Evolutionary conservation across 1,140 invertebrate genomes (phyloP).

Genomic region (Calephelis virginiensis): DNA sequence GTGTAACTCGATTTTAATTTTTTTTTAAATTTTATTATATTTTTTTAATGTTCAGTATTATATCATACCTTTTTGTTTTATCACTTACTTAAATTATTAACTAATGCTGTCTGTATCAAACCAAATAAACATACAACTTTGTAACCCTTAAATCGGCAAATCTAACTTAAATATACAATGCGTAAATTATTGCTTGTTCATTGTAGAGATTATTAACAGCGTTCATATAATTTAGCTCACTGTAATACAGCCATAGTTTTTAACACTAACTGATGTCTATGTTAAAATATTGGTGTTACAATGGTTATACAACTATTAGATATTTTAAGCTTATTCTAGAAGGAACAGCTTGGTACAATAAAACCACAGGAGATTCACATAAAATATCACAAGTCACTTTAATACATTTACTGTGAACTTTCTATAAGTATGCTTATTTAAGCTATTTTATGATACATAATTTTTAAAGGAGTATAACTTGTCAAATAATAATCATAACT

Average conservation of each 20-base stretch:
- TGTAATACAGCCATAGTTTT: conserved; percentile 8
- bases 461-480: neutral
- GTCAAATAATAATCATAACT: neutral
- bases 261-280: conserved; percentile 12
- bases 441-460: neutral
- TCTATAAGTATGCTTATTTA: neutral
- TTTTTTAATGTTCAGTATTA: no score
- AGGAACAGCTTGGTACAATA: conserved; percentile 23
- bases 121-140: no score
- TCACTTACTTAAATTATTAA: no score
- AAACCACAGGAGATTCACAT: neutral
- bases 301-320: conserved; percentile 12
- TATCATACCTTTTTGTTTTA: no score
- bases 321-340: conserved; percentile 21
- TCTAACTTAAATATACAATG: conserved; percentile 7
- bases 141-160: neutral
- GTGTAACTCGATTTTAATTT: no score
- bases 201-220: conserved; percentile 12
- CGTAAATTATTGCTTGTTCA: conserved; percentile 16
- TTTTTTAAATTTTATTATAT: no score
- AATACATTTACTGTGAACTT: neutral
- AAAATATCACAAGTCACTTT: neutral
- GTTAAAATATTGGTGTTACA: conserved; percentile 15
- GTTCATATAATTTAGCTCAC: conserved; percentile 7
- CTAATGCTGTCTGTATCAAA: no score